These are phyloP conservation scores for Thera britannica DNA, from an alignment of 2,888 invertebrate species.

Conservation along the genomic window DNA sequence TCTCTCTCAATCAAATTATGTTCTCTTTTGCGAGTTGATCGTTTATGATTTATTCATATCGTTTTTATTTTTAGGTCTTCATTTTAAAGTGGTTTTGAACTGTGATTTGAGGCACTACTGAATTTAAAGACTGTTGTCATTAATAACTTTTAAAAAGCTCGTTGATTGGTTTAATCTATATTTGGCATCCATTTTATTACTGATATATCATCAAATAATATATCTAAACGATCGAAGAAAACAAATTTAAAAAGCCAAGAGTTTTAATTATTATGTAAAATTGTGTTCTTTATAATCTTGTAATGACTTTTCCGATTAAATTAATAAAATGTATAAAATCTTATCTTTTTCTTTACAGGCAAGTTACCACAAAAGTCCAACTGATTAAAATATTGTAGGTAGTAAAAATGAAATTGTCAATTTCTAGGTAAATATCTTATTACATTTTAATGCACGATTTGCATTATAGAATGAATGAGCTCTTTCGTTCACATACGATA, in stretches of 20 bases:
- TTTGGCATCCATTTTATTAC: slow-evolving; percentile 2
- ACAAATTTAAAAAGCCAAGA: not conserved
- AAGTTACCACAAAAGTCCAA: not conserved
- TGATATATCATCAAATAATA: slow-evolving; percentile 11
- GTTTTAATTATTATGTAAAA: not conserved
- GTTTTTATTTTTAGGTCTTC: slow-evolving; percentile 52
- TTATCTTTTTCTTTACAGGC: not conserved
- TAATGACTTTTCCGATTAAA: too few relatives aligned
- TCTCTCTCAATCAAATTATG: slow-evolving; percentile 54
- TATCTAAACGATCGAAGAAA: not conserved
- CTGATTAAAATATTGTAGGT: not conserved
- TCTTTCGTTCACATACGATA: too few relatives aligned
- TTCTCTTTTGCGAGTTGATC: slow-evolving; percentile 57
- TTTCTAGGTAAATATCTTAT: too few relatives aligned
- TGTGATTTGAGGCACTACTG: slow-evolving; percentile 67
- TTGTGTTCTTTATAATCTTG: too few relatives aligned
- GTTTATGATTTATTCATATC: slow-evolving; percentile 54
- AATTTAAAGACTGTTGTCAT: slow-evolving; percentile 46
- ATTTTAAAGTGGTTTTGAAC: slow-evolving; percentile 55
- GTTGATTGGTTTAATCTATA: slow-evolving; percentile 12
- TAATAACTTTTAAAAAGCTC: slow-evolving; percentile 38
- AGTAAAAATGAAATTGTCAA: not conserved
- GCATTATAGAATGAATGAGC: not conserved
- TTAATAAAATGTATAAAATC: not conserved
- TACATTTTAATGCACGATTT: not conserved